Percentiles rank a stretch among this genome's conserved stretches.
Conservation (phyloP, 2,888 invertebrate genomes). For the Orthosia gracilis region DNA sequence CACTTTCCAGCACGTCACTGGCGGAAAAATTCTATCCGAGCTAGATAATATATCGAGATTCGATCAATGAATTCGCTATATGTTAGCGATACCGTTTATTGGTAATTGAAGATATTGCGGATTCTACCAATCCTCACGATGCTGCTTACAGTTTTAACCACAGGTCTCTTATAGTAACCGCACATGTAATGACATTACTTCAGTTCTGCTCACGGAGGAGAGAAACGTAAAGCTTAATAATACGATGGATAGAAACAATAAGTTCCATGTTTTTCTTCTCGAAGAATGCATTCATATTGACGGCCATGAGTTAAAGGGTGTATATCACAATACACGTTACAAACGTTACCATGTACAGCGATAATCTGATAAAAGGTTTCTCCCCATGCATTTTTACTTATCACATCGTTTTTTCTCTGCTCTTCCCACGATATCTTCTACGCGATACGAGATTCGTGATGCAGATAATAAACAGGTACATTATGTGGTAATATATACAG, state of each 20-base stretch:
- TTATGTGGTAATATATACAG: slow-evolving; percentile 38
- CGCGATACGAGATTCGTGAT: slow-evolving; percentile 65
- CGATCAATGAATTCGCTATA: slow-evolving; percentile 50
- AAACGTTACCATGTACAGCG: slow-evolving; percentile 26
- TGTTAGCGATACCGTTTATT: slow-evolving; percentile 26
- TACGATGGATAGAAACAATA: background rate
- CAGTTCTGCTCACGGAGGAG: background rate
- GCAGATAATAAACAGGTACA: slow-evolving; percentile 65
- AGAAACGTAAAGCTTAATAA: background rate
- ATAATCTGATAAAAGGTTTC: slow-evolving; percentile 69
- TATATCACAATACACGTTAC: slow-evolving; percentile 64
- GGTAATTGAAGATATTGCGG: slow-evolving; percentile 35
- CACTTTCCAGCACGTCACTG: slow-evolving; percentile 38
- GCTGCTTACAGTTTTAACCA: slow-evolving; percentile 44
- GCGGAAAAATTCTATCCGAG: slow-evolving; percentile 32
- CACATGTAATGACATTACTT: slow-evolving; percentile 25
- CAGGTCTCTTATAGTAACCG: slow-evolving; percentile 36
- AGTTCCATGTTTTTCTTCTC: background rate
- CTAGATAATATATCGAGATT: slow-evolving; percentile 40
- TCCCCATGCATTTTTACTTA: slow-evolving; percentile 64
- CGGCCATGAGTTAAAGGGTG: slow-evolving; percentile 35
- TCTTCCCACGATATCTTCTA: slow-evolving; percentile 73
- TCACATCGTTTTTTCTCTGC: slow-evolving; percentile 57
- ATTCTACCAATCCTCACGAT: slow-evolving; percentile 14
- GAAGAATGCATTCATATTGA: slow-evolving; percentile 14